Base-by-base conservation (phyloP, 2,797 vertebrate genomes). In the Parauchenoglanis ngamensis region DNA sequence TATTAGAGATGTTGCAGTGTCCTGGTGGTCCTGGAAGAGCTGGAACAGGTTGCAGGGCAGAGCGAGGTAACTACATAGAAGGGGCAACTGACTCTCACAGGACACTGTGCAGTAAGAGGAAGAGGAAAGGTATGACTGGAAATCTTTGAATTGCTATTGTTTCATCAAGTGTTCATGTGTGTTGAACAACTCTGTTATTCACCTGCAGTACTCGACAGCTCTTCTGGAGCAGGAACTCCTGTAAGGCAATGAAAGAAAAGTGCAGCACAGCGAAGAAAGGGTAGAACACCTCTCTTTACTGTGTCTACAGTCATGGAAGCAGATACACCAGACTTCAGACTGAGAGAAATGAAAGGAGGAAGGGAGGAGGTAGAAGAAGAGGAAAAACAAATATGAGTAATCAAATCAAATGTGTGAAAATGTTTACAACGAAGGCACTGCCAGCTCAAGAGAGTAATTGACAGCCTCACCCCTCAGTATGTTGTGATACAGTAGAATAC, bases 201-300 rank as follows among this genome's bases (percentile, higher is more conserved):
- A 96, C 96, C 95, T 91, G 93, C 84, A 91, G 92, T 91, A 78
- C 85, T 93, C 28, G 88, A 95, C 72, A 99, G 96, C 56, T 98
- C 97, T 92, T 98, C 97, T 46, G 98, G 98, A 80, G 98, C 97
- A 89, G 95, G 94, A 25, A 99, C 96, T 93, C 97, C 97, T 89
- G 98, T 96, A 91, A 99, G 96, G 93, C 97, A 98, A 93, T 96
- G 96, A 92, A 99, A 99, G 93, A 99, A 98, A 49, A 99, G 93
- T 85, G 97, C 96, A 88, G 98, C 95, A 88, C 96, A 97, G 88
- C 98, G 97, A 91, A 99, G 96, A 91, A 98, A 99, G 67, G 98
- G 96, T 87, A 94, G 92, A 61, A 98, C 96, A 88, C 97, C 98
- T 89, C 91, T 96, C 92, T 95, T 98, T 90, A 99, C 94, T 35